Percentiles rank a stretch among this genome's conserved stretches.
These are phyloP conservation scores for Proterorhinus semilunaris DNA, from an alignment of 2,113 vertebrate species.

Conservation along the genomic window DNA sequence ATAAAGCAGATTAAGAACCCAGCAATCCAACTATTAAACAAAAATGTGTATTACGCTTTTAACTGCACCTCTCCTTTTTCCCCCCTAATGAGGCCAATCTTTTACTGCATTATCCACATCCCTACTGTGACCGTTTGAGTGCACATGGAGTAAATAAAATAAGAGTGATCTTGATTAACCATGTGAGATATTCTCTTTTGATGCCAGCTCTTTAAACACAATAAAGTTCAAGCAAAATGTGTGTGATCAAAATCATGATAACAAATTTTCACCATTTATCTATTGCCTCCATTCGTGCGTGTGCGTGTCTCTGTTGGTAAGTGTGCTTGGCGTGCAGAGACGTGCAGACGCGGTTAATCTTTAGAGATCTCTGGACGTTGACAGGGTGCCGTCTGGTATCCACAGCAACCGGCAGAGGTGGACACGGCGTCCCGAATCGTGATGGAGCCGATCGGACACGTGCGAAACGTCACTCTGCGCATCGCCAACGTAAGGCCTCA, in stretches of 20 bases:
- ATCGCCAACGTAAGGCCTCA: conserved; percentile 78
- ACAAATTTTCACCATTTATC: background rate
- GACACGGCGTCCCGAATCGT: conserved; percentile 57
- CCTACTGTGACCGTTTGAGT: conserved; percentile 12
- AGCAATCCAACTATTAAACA: background rate
- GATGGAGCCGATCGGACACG: conserved; percentile 70
- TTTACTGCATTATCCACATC: no score
- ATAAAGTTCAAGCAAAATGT: no score
- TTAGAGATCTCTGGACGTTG: conserved; percentile 76
- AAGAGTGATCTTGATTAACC: no score
- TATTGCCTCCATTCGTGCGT: conserved; percentile 3
- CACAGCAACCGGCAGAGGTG: conserved; percentile 73
- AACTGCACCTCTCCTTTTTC: no score
- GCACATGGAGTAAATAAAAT: background rate
- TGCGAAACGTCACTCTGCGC: conserved; percentile 77
- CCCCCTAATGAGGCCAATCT: no score
- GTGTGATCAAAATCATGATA: no score
- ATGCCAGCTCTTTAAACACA: no score
- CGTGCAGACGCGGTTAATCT: conserved; percentile 72
- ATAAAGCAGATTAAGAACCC: background rate
- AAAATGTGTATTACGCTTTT: background rate
- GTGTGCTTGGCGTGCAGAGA: conserved; percentile 59
- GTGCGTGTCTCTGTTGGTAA: conserved; percentile 39
- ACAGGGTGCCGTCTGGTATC: conserved; percentile 73
- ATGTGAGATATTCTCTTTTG: no score